Conservation (phyloP, 2,888 invertebrate genomes). For the Temnothorax ravouxi region DNA sequence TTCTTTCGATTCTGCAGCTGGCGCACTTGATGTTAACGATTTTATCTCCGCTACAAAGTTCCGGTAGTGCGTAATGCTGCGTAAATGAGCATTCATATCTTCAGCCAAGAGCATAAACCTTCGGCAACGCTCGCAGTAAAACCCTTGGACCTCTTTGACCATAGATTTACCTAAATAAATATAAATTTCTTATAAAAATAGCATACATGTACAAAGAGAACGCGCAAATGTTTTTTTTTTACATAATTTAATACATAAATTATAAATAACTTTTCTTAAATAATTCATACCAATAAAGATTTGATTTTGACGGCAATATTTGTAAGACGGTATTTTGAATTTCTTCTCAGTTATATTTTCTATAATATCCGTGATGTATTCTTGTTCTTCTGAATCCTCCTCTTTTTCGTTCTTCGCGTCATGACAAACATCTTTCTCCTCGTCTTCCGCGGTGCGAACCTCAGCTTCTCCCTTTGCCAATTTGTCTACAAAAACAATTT, state of each 20-base stretch:
- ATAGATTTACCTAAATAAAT: constrained; percentile 80
- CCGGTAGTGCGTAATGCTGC: constrained; percentile 83
- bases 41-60: constrained; percentile 84
- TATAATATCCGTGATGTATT: constrained; percentile 82
- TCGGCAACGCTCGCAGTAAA: constrained; percentile 84
- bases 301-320: constrained; percentile 84
- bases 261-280: not conserved
- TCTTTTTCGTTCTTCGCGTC: constrained; percentile 85
- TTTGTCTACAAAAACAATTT: constrained; percentile 79
- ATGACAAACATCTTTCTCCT: constrained; percentile 85
- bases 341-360: constrained; percentile 80
- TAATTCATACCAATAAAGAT: constrained; percentile 77
- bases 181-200: constrained; percentile 17
- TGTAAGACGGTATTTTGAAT: constrained; percentile 83
- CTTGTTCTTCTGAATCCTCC: constrained; percentile 80
- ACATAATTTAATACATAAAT: not conserved
- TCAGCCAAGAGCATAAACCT: constrained; percentile 84
- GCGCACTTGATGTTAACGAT: constrained; percentile 70
- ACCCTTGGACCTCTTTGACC: constrained; percentile 83
- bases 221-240: not conserved
- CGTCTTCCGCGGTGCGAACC: constrained; percentile 88
- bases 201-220: not conserved
- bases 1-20: constrained; percentile 67
- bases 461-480: constrained; percentile 85
- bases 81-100: constrained; percentile 84